Evolutionary conservation across 2,888 invertebrate species (phyloP).

Genomic region (Apotomis capreana): DNA sequence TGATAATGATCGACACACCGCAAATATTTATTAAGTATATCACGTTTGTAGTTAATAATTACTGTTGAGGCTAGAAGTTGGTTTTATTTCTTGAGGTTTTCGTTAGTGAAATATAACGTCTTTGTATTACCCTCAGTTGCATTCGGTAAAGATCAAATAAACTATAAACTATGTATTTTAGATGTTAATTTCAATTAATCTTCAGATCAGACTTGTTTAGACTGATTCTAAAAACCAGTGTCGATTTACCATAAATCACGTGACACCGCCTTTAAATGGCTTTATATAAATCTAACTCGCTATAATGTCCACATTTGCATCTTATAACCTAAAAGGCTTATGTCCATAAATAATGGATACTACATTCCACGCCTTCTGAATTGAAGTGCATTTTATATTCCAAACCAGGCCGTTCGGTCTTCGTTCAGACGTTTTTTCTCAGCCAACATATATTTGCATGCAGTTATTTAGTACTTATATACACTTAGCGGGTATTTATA

Average conservation of each 20-base stretch:
- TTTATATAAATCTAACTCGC: slow-evolving; percentile 24
- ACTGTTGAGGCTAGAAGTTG: background rate
- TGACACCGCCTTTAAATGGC: slow-evolving; percentile 2
- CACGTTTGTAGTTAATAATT: slow-evolving; percentile 27
- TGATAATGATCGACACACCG: slow-evolving; percentile 24
- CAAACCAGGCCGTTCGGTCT: slow-evolving; percentile 59
- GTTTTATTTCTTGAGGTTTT: background rate
- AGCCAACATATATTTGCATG: slow-evolving; percentile 32
- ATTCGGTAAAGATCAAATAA: background rate
- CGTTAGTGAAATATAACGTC: too few species aligned
- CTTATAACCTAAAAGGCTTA: slow-evolving; percentile 42
- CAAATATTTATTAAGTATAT: slow-evolving; percentile 24
- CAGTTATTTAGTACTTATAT: slow-evolving; percentile 12
- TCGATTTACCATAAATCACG: slow-evolving; percentile 10
- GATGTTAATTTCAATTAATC: background rate
- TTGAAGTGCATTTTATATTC: slow-evolving; percentile 55
- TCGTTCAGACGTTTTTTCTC: slow-evolving; percentile 45
- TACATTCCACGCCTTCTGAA: slow-evolving; percentile 56
- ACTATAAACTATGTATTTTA: background rate
- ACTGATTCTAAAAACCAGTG: background rate
- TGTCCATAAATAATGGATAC: slow-evolving; percentile 48
- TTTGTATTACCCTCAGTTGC: background rate
- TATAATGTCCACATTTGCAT: slow-evolving; percentile 46
- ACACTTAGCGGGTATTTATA: slow-evolving; percentile 1
- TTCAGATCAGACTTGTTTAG: background rate